Conservation (phyloP, 2,888 invertebrate species). For the Drosophila sordidula region DNA sequence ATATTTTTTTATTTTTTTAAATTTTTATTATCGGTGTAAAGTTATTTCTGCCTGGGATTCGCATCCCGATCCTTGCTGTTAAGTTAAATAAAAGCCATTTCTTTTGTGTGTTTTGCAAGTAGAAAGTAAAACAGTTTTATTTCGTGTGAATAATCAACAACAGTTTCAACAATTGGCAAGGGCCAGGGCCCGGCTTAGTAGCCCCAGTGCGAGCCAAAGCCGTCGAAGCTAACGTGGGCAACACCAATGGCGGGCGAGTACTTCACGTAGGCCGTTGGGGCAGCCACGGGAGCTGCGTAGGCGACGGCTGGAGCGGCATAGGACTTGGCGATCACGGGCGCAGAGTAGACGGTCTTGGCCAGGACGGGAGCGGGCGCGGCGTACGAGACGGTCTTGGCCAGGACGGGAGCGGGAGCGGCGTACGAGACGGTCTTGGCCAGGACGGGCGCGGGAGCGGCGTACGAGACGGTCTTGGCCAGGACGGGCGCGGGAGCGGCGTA, state of each 20-base stretch:
- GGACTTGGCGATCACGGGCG: conserved; percentile 80
- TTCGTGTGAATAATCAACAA: conserved; percentile 65
- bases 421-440: too few relatives aligned
- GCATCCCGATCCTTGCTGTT: too few relatives aligned
- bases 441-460: conserved; percentile 49
- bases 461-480: conserved; percentile 23
- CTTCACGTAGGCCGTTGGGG: conserved; percentile 66
- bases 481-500: conserved; percentile 68
- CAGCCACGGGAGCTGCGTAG: conserved; percentile 67
- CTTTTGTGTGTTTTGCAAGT: conserved; percentile 28
- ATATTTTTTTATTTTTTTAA: too few relatives aligned
- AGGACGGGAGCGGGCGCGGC: conserved; percentile 61
- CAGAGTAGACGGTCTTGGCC: conserved; percentile 71
- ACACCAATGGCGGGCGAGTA: conserved; percentile 80
- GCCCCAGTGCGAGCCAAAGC: conserved; percentile 88
- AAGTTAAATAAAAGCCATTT: conserved; percentile 5
- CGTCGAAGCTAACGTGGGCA: conserved; percentile 88
- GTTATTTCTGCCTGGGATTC: too few relatives aligned
- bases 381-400: conserved; percentile 28
- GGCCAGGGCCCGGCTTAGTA: conserved; percentile 85
- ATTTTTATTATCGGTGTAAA: too few relatives aligned
- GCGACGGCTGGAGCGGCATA: conserved; percentile 56
- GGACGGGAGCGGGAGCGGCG: conserved; percentile 62
- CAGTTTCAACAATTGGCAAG: conserved; percentile 49
- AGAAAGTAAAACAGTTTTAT: conserved; percentile 38